Evolutionary conservation across 2,797 vertebrate genomes (phyloP), one percentile per base, ranked within the genome.

Genomic region (Bryconaethiops microstoma): DNA sequence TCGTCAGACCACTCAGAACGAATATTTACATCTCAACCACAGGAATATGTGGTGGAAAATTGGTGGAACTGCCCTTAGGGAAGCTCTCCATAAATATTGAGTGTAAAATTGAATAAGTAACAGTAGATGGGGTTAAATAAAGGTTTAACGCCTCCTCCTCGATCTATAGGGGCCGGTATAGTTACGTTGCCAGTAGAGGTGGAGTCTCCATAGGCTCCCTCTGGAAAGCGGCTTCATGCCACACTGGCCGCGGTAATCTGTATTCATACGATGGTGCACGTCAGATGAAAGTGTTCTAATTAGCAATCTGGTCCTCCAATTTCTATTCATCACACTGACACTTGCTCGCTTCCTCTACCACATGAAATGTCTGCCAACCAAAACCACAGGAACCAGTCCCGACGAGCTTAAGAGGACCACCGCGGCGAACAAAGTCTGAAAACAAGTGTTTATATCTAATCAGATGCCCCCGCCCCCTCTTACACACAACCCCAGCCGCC

Each of bases 381-480:
- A 59, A 74, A 40, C 60, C 68, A 64, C 67, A 59, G 67, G 68
- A 77, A 64, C 72, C 74, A 57, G 80, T 77, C 67, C 42, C 1
- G 52, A 55, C 45, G 35, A 82, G 74, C 17, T 67, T 57, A 50
- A 82, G 62, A 82, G 80, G 74, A 82, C 48, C 74, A 68, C 80
- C 3, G 39, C 42, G 50, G 80, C 1, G 80, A 77, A 77, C 80
- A 77, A 72, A 82, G 80, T 77, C 68, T 16, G 42, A 65, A 77
- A 71, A 72, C 74, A 77, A 77, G 74, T 82, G 74, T 77, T 82
- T 82, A 21, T 14, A 48, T 63, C 52, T 82, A 81, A 82, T 77
- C 74, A 82, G 68, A 82, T 65, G 67, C 74, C 68, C 70, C 29
- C 73, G 13, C 35, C 67, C 48, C 16, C 50, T n/a, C 69, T 9